Percentiles rank a stretch among this genome's conserved stretches.
phyloP scores from a whole-genome alignment of 2,113 vertebrate genomes.

The Tichodroma muraria region DNA sequence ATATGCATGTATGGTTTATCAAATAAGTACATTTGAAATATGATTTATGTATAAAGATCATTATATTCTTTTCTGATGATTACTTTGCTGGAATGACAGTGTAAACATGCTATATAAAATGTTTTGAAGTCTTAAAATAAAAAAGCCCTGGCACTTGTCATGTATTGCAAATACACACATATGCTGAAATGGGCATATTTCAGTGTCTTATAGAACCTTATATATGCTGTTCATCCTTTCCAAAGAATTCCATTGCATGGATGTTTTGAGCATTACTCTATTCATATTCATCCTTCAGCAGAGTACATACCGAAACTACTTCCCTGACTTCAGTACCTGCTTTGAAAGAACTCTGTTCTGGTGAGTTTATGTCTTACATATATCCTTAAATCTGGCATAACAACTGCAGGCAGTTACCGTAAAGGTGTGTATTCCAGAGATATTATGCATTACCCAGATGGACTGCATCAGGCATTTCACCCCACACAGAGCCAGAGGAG shows the following conservation, averaged over 20 bases:
- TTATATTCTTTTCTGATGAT: not conserved
- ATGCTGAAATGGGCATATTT: not conserved
- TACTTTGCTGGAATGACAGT: not conserved
- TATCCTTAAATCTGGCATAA: not conserved
- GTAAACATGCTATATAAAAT: conserved; percentile 52
- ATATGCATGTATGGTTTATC: not conserved
- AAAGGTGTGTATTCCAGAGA: not conserved
- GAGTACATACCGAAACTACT: conserved; percentile 7
- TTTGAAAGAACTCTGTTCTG: conserved; percentile 5
- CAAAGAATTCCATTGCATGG: not conserved
- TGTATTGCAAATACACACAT: not conserved
- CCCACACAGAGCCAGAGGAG: not conserved
- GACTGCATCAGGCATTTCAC: not conserved
- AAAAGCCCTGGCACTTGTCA: not conserved
- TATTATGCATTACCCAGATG: not conserved
- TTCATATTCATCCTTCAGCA: conserved; percentile 26
- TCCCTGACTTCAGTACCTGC: not conserved
- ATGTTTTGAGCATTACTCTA: conserved; percentile 29
- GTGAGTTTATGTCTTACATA: not conserved
- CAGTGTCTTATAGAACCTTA: not conserved
- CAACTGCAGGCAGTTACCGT: not conserved
- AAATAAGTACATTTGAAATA: not conserved
- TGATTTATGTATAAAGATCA: not conserved
- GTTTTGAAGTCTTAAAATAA: conserved; percentile 32
- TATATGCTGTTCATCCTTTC: conserved; percentile 1